phyloP scores from a whole-genome alignment of 2,888 invertebrate genomes.

The Mechanitis mazaeus region DNA sequence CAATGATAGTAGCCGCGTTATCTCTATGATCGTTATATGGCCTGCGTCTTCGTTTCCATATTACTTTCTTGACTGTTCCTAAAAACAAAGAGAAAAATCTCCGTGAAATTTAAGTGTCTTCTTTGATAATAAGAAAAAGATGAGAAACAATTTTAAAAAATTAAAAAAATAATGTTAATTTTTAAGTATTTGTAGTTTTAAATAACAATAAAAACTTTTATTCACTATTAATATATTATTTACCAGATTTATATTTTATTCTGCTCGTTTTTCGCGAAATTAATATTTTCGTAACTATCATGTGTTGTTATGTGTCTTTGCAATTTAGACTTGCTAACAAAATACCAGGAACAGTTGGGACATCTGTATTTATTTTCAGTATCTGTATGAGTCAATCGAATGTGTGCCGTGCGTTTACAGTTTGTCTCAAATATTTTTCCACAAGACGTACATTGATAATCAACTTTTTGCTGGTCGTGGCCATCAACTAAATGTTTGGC shows the following conservation, averaged over 20 bases:
- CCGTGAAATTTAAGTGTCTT: conserved; percentile 14
- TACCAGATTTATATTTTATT: no score
- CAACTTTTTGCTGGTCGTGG: conserved; percentile 48
- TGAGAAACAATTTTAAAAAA: no score
- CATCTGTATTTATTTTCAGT: conserved; percentile 44
- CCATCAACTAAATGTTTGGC: conserved; percentile 55
- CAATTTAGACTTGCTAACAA: conserved; percentile 48
- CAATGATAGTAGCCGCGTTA: conserved; percentile 61
- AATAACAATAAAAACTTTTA: no score
- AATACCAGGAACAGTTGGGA: conserved; percentile 44
- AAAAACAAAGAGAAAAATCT: conserved; percentile 46
- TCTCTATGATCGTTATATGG: conserved; percentile 59
- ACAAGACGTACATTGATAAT: conserved; percentile 51
- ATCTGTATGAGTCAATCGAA: conserved; percentile 44
- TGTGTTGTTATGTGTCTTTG: conserved; percentile 48
- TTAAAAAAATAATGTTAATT: no score
- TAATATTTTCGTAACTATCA: conserved; percentile 32
- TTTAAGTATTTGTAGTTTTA: no score
- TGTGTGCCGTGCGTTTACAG: conserved; percentile 54
- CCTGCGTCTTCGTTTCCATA: conserved; percentile 60
- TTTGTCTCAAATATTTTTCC: conserved; percentile 52
- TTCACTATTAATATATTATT: no score
- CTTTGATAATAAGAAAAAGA: conserved; percentile 10
- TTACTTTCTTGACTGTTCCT: conserved; percentile 50
- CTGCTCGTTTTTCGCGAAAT: no score